Base-by-base conservation (phyloP, 2,888 invertebrate genomes). In the Cephonodes hylas region DNA sequence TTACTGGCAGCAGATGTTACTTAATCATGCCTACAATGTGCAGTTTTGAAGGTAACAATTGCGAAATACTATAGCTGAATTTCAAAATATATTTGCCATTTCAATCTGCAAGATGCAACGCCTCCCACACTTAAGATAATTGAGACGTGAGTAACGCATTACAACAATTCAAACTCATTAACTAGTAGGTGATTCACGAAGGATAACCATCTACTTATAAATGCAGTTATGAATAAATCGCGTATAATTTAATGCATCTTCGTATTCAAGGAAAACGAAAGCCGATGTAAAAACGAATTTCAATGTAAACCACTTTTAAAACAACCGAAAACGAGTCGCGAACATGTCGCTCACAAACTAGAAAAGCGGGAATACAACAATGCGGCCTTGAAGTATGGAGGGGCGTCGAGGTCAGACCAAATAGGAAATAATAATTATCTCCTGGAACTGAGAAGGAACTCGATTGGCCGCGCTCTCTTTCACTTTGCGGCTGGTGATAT, bases 261-360 rank as follows among this genome's bases (percentile, higher is more conserved):
- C 61, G 44, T 6, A 34, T 72, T 68, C 64, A 70, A 71, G 72
- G 72, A 63, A 58, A 60, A 67, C 56, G 68, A 72, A 73, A 72
- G 70, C 67, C 60, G 46, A 20, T 57, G 18, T 25, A 44, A 46
- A 69, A 64, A 65, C 46, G 38, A 27, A 44, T 59, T 22, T 61
- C 70, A 72, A 73, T 70, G 70, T 66, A 66, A 77, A 77, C 76
- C 61, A 74, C 76, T 76, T 77, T 79, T 75, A 61, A 69, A 76
- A 76, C 66, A 69, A 69, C 66, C 62, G 64, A 71, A 63, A 65
- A 64, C 62, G 58, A 48, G 60, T 73, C 71, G 65, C 65, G 72
- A 75, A 66, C 65, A 65, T 67, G 66, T 64, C 38, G 68, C 60
- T 72, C 73, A 73, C 66, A 46, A 59, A 67, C 64, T 74, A 71